phyloP scores from a whole-genome alignment of 2,888 invertebrate species.

The Apotomis capreana region DNA sequence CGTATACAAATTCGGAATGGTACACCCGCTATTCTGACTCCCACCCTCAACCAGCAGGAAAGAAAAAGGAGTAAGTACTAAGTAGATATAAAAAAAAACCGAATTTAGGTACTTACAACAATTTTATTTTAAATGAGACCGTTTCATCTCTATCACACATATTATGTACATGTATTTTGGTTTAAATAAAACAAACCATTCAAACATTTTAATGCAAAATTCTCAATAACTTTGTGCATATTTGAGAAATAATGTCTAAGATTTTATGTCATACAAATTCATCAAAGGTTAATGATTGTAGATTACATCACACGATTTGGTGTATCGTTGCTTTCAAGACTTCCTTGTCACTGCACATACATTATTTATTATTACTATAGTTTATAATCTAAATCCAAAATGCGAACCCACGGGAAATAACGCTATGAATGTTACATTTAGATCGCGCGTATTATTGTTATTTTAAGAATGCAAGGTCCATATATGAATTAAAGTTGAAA shows the following conservation, averaged over 20 bases:
- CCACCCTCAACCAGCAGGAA: not conserved
- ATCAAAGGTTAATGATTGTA: slow-evolving; percentile 66
- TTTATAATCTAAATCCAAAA: slow-evolving; percentile 65
- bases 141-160: slow-evolving; percentile 83
- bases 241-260: slow-evolving; percentile 70
- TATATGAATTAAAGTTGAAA: no score
- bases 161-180: slow-evolving; percentile 78
- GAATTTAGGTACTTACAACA: slow-evolving; percentile 73
- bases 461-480: no score
- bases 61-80: slow-evolving; percentile 5
- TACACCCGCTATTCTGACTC: no score
- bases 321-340: slow-evolving; percentile 63
- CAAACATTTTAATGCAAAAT: slow-evolving; percentile 76
- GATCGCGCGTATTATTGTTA: not conserved
- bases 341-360: slow-evolving; percentile 59
- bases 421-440: slow-evolving; percentile 1
- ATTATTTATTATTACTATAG: slow-evolving; percentile 56
- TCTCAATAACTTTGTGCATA: slow-evolving; percentile 81
- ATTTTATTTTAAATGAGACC: slow-evolving; percentile 83
- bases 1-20: no score
- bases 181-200: slow-evolving; percentile 81
- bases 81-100: slow-evolving; percentile 47
- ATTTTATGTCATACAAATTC: slow-evolving; percentile 73
- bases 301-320: slow-evolving; percentile 71
- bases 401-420: slow-evolving; percentile 54